These are phyloP conservation scores for Odontamblyopus lacepedii DNA, from an alignment of 2,797 vertebrate genomes.

Conservation along the genomic window DNA sequence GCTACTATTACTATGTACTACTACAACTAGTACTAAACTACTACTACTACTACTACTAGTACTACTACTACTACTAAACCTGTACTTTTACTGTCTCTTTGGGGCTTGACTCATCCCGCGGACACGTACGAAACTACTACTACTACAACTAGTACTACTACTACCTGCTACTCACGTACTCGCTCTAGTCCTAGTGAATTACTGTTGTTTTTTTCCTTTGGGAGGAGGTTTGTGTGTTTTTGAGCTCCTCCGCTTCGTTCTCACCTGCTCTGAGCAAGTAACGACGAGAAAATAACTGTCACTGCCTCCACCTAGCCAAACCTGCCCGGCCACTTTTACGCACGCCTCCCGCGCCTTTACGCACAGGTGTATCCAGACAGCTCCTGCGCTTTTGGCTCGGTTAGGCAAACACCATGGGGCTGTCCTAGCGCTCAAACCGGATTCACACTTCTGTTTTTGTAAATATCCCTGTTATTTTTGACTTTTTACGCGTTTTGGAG, in stretches of 20 bases:
- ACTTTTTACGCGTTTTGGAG: background rate
- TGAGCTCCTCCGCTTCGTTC: background rate
- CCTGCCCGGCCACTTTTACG: slow-evolving; percentile 60
- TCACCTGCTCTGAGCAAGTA: slow-evolving; percentile 65
- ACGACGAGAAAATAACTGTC: slow-evolving; percentile 74
- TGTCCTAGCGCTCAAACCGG: slow-evolving; percentile 1
- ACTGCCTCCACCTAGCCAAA: slow-evolving; percentile 45
- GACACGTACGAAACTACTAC: no score
- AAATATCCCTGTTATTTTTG: background rate
- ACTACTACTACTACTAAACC: no score
- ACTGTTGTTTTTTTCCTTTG: slow-evolving; percentile 5
- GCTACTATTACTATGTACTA: no score
- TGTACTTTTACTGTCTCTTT: no score
- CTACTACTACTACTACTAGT: no score
- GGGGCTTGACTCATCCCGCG: no score
- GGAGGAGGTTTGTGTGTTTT: slow-evolving; percentile 28
- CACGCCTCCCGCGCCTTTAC: background rate
- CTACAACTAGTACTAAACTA: no score
- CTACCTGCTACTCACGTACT: no score
- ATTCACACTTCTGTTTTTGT: background rate
- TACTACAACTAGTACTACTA: no score
- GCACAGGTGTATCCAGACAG: slow-evolving; percentile 60
- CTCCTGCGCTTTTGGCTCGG: slow-evolving; percentile 38
- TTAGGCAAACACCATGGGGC: slow-evolving; percentile 34
- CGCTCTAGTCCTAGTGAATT: no score